Evolutionary conservation across 2,113 vertebrate genomes (phyloP).

Genomic region (Orycteropus afer): DNA sequence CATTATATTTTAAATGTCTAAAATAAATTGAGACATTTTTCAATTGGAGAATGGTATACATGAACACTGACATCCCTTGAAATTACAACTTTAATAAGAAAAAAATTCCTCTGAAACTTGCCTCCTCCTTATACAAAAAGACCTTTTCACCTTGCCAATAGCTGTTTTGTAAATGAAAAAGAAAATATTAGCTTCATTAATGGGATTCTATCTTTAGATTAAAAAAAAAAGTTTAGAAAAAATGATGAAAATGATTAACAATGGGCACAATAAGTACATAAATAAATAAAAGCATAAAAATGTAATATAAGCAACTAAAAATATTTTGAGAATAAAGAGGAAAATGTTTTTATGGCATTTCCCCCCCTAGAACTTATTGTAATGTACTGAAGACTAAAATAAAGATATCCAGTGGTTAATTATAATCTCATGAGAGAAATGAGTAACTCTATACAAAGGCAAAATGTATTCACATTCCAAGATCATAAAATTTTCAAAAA

Average conservation of each 20-base stretch:
- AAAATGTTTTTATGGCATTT: not conserved
- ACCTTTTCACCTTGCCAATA: slow-evolving; percentile 67
- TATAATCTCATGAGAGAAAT: slow-evolving; percentile 57
- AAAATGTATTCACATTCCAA: slow-evolving; percentile 52
- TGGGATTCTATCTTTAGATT: slow-evolving; percentile 68
- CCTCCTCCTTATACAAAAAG: slow-evolving; percentile 37
- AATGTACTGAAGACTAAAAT: slow-evolving; percentile 78
- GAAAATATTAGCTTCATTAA: not conserved
- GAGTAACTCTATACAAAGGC: slow-evolving; percentile 34
- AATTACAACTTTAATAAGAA: slow-evolving; percentile 35
- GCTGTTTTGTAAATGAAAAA: not conserved
- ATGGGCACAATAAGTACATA: not conserved
- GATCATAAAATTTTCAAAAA: slow-evolving; percentile 52
- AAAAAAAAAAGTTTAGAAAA: slow-evolving; percentile 59
- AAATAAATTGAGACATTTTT: slow-evolving; percentile 61
- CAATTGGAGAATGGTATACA: slow-evolving; percentile 53
- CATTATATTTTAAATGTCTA: slow-evolving; percentile 66
- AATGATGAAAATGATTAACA: slow-evolving; percentile 2
- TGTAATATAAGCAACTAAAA: slow-evolving; percentile 58
- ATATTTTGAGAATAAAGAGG: slow-evolving; percentile 52
- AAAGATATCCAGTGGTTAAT: slow-evolving; percentile 79
- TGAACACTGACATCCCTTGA: slow-evolving; percentile 55
- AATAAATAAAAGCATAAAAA: not conserved
- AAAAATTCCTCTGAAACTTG: slow-evolving; percentile 46
- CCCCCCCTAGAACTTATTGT: not conserved